A percentile compares a stretch with the other conserved stretches of the same genome.
These are phyloP conservation scores for Coleophora deauratella DNA, from an alignment of 2,888 invertebrate genomes.

Conservation along the genomic window DNA sequence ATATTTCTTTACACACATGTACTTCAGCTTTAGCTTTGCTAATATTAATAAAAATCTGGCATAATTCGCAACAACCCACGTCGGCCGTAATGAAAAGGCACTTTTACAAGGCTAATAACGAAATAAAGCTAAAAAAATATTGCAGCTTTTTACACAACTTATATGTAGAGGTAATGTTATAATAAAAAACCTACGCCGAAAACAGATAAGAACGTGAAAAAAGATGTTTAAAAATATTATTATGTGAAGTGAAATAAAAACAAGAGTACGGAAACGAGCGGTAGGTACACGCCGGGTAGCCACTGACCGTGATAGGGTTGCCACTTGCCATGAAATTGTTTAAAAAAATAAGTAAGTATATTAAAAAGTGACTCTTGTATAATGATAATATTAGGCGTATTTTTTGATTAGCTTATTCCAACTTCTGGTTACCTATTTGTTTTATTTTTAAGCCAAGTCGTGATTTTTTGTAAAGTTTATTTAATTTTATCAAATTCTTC, in stretches of 20 bases:
- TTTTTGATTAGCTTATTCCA: too few relatives aligned
- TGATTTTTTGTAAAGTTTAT: too few relatives aligned
- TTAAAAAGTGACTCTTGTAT: too few relatives aligned
- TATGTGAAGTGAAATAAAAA: constrained; percentile 20
- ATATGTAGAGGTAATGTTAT: constrained; percentile 9
- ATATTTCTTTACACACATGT: too few relatives aligned
- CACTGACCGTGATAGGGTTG: constrained; percentile 15
- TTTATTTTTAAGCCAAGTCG: too few relatives aligned
- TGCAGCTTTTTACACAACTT: constrained; percentile 5
- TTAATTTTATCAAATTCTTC: too few relatives aligned
- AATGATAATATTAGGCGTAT: too few relatives aligned
- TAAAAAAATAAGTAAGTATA: too few relatives aligned
- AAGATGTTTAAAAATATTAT: constrained; percentile 31
- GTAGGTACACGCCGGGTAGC: constrained; percentile 42
- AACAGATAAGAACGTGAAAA: constrained; percentile 42
- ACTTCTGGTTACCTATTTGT: too few relatives aligned
- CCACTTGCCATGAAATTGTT: too few relatives aligned
- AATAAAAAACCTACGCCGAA: constrained; percentile 23
- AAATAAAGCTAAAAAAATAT: constrained; percentile 14
- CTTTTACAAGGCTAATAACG: constrained; percentile 13
- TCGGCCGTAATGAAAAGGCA: constrained; percentile 2
- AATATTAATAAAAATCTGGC: background rate
- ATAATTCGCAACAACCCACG: background rate
- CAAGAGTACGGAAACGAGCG: constrained; percentile 23
- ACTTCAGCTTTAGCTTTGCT: too few relatives aligned